These are phyloP conservation scores for Protophormia terraenovae DNA, from an alignment of 2,888 invertebrate genomes.

Conservation along the genomic window DNA sequence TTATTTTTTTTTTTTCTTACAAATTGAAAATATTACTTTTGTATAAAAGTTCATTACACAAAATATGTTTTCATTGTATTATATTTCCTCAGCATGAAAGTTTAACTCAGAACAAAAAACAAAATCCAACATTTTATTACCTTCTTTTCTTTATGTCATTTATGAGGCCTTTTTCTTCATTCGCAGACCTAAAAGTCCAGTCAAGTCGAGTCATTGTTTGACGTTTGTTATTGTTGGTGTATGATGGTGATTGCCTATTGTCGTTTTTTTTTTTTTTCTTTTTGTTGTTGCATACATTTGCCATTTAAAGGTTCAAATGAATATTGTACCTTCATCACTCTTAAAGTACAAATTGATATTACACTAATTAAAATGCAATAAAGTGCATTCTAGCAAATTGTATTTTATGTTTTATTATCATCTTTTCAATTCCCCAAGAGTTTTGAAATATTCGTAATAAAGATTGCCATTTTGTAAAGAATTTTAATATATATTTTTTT, in stretches of 20 bases:
- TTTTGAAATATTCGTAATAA: constrained; percentile 13
- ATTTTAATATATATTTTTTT: background rate
- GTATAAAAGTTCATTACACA: constrained; percentile 53
- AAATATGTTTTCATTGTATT: constrained; percentile 15
- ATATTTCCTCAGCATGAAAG: constrained; percentile 23
- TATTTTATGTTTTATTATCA: constrained; percentile 43
- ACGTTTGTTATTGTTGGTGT: constrained; percentile 20
- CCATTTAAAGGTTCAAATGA: constrained; percentile 47
- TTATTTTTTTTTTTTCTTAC: too few relatives aligned
- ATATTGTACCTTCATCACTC: constrained; percentile 61
- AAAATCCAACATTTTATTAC: constrained; percentile 44
- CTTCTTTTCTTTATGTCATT: constrained; percentile 56
- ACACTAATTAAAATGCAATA: constrained; percentile 69
- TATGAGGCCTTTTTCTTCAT: constrained; percentile 26
- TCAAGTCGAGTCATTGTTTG: constrained; percentile 40
- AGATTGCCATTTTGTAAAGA: constrained; percentile 45
- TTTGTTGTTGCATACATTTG: background rate
- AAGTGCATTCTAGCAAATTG: constrained; percentile 67
- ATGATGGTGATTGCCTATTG: background rate
- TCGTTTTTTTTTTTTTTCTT: background rate
- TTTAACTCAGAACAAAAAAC: background rate
- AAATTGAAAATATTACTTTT: constrained; percentile 1
- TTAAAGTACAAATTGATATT: constrained; percentile 69
- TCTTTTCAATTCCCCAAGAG: constrained; percentile 45
- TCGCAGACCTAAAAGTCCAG: background rate